These are phyloP conservation scores for Drosophila melanica DNA, from an alignment of 1,140 invertebrate species.

Conservation along the genomic window DNA sequence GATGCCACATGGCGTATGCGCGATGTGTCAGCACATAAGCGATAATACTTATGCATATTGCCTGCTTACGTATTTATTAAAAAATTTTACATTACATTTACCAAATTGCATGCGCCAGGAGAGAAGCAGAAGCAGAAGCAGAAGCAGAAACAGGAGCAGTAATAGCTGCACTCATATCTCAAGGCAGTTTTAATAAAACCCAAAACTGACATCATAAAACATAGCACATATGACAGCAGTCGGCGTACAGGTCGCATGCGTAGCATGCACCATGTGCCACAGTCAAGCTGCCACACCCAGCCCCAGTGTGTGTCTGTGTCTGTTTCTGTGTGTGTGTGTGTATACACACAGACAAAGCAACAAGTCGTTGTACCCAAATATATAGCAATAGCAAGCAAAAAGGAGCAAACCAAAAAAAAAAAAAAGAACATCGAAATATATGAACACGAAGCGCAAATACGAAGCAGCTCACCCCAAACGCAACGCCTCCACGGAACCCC, in stretches of 20 bases:
- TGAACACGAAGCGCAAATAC: slow-evolving; percentile 64
- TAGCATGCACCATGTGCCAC: slow-evolving; percentile 47
- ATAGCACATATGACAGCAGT: slow-evolving; percentile 71
- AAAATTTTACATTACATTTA: slow-evolving; percentile 66
- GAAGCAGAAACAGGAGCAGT: not conserved
- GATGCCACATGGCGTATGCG: slow-evolving; percentile 57
- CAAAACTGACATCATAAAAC: slow-evolving; percentile 82
- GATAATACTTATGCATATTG: slow-evolving; percentile 73
- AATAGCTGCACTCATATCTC: slow-evolving; percentile 58
- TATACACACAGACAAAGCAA: slow-evolving; percentile 70
- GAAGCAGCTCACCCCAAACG: slow-evolving; percentile 25
- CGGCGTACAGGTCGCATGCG: slow-evolving; percentile 72
- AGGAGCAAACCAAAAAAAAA: not conserved
- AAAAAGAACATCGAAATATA: slow-evolving; percentile 60
- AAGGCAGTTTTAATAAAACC: slow-evolving; percentile 80
- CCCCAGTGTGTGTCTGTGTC: not conserved
- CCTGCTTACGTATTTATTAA: slow-evolving; percentile 78
- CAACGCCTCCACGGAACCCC: slow-evolving; percentile 25
- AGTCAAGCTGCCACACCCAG: slow-evolving; percentile 69
- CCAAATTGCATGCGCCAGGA: slow-evolving; percentile 44
- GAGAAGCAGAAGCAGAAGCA: not conserved
- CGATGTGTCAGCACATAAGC: slow-evolving; percentile 54
- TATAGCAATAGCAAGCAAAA: slow-evolving; percentile 44
- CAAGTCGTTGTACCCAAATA: slow-evolving; percentile 82
- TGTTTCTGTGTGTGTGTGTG: not conserved